Base-by-base conservation (phyloP, 1,140 invertebrate species). In the Muscidifurax raptorellus region DNA sequence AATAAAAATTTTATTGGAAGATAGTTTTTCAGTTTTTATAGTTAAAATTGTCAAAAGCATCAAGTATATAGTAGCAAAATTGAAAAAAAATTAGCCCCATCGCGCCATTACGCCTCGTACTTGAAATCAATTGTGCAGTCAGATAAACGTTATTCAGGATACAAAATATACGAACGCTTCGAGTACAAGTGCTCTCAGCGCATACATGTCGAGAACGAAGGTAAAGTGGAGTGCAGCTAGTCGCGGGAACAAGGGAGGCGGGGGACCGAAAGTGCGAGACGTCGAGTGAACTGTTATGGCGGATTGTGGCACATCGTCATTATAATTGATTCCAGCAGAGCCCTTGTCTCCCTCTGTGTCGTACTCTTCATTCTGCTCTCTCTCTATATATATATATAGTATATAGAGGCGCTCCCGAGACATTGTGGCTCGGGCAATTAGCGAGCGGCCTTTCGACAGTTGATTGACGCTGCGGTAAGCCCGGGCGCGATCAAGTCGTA, bases 271-370 rank as follows among this genome's bases (percentile, higher is more conserved):
- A 27, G 77, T 27, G 25, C 66, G 36, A 18, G 28, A 32, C 66
- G n/a, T 36, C 40, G 66, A 47, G 64, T 71, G 71, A 71, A 82
- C 47, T 82, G 69, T 82, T 82, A 75, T 82, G 80, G 71, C 71
- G 69, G 27, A 69, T 81, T 74, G 28, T 82, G 80, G 52, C 69
- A 59, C 80, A 71, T 82, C 80, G 71, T 82, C 36, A 74, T 82
- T 59, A 74, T 82, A 82, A 82, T 82, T 82, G 71, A 82, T 82
- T 82, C 71, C 25, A 27, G 52, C 36, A 32, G 28, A 22, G 32
- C 18, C 44, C 30, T 74, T 47, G n/a, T 22, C 27, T 3, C 44
- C 25, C 28, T 59, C 44, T n/a, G n/a, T n/a, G n/a, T n/a, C n/a
- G n/a, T n/a, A n/a, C n/a, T n/a, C n/a, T n/a, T n/a, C n/a, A n/a